phyloP scores from a whole-genome alignment of 2,888 invertebrate genomes.

The Vesta saturnalis region DNA sequence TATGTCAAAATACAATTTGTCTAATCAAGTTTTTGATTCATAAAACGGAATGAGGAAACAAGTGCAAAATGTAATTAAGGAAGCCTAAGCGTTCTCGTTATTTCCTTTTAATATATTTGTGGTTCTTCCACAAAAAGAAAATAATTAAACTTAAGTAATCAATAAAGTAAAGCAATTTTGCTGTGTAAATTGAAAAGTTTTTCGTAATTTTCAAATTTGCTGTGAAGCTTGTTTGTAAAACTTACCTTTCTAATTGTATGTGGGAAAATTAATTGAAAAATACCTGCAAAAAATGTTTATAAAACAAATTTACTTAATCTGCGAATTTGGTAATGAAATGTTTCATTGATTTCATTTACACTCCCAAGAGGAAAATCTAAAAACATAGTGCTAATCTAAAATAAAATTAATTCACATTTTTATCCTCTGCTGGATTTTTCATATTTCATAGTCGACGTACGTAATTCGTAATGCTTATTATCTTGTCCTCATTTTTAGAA shows the following conservation, averaged over 20 bases:
- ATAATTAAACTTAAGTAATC: constrained; percentile 27
- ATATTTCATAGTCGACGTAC: constrained; percentile 1
- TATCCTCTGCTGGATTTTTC: neutral
- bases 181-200: constrained; percentile 9
- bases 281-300: neutral
- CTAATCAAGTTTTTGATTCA: neutral
- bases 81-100: constrained; percentile 15
- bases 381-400: neutral
- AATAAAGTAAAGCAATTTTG: constrained; percentile 19
- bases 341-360: too few species aligned
- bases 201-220: constrained; percentile 2
- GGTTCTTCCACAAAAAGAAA: constrained; percentile 21
- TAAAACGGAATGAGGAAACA: neutral
- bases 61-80: constrained; percentile 8
- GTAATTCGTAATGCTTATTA: neutral
- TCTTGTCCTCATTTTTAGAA: neutral
- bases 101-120: constrained; percentile 23
- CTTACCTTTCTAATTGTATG: too few species aligned
- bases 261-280: neutral
- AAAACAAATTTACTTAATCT: neutral
- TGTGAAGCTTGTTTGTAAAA: neutral
- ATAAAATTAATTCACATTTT: neutral
- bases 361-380: too few species aligned
- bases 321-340: neutral
- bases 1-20: constrained; percentile 23